These are phyloP conservation scores for Mycetomoellerius zeteki DNA, from an alignment of 1,140 invertebrate genomes.

Conservation along the genomic window DNA sequence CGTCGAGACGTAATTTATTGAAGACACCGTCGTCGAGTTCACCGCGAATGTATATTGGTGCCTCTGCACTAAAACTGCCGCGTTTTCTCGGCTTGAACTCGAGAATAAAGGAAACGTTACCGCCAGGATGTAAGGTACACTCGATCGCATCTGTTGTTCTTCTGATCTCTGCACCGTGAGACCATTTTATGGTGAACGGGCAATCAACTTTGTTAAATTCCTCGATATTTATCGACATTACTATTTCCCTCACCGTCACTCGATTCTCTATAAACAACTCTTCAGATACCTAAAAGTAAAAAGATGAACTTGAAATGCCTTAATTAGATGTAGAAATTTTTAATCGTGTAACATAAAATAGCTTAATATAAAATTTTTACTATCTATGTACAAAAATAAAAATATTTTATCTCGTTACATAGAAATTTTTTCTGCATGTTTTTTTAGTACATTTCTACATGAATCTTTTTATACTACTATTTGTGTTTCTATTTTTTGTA, in stretches of 20 bases:
- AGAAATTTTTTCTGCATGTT: not conserved
- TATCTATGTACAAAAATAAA: not conserved
- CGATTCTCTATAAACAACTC: constrained; percentile 68
- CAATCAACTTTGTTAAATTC: constrained; percentile 48
- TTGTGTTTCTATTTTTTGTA: not conserved
- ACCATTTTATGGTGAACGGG: constrained; percentile 66
- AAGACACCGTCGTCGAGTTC: constrained; percentile 59
- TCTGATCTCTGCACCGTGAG: constrained; percentile 35
- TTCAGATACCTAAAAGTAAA: constrained; percentile 49
- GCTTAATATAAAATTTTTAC: not conserved
- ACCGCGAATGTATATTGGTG: constrained; percentile 66
- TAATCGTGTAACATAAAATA: too few species aligned
- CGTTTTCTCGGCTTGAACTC: constrained; percentile 62
- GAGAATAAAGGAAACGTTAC: constrained; percentile 49
- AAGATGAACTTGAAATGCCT: not conserved
- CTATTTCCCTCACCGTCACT: not conserved
- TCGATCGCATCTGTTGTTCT: constrained; percentile 35
- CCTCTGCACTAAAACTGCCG: constrained; percentile 62
- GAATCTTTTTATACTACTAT: not conserved
- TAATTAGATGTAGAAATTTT: not conserved
- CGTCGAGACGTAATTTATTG: constrained; percentile 70
- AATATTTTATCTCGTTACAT: not conserved
- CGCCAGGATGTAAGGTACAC: constrained; percentile 47
- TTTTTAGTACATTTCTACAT: not conserved
- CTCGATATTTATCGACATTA: constrained; percentile 61